Evolutionary conservation across 2,113 vertebrate species (phyloP), one percentile per base, ranked within the genome.

Genomic region (Malurus melanocephalus): DNA sequence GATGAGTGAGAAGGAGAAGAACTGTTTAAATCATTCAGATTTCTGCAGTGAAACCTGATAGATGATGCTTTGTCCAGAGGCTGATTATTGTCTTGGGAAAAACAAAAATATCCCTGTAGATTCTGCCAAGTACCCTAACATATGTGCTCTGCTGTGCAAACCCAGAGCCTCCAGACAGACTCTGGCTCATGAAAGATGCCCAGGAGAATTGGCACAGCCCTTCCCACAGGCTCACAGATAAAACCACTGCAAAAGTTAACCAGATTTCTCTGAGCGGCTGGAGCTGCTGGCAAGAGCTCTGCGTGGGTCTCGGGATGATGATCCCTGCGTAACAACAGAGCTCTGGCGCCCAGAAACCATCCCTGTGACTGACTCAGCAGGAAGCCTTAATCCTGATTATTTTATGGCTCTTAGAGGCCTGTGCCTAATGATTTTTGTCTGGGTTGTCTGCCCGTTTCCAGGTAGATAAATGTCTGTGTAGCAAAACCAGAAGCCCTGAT

Each of bases 351-450:
- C 80, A 94, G 86, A 75, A 91, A 65, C 62, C 59, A 67, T 53
- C 18, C 52, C 67, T 73, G 74, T 67, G 84, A 88, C 69, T 78
- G 92, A 86, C 57, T 75, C 80, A 93, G 62, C 67, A 93, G 86
- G 67, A 79, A 81, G 59, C 55, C 42, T 79, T 84, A 90, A 93
- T 73, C 77, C 43, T 87, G 78, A 56, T 79, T 81, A 81, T 93
- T 81, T 88, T 84, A 93, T 2, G 5, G 66, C 71, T 95, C 73
- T 88, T 56, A 62, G 71, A 75, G 40, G n/a, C 48, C 71, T 52
- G 7, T 52, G 59, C 53, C 52, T 93, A 87, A 94, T 87, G 78
- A 87, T 33, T 87, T 93, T 56, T 90, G 84, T 79, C 94, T 76
- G 67, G 30, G 26, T 69, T 86, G 67, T 55, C 79, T 92, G 75